These are phyloP conservation scores for Heliangelus exortis DNA, from an alignment of 2,797 vertebrate genomes.

Conservation along the genomic window DNA sequence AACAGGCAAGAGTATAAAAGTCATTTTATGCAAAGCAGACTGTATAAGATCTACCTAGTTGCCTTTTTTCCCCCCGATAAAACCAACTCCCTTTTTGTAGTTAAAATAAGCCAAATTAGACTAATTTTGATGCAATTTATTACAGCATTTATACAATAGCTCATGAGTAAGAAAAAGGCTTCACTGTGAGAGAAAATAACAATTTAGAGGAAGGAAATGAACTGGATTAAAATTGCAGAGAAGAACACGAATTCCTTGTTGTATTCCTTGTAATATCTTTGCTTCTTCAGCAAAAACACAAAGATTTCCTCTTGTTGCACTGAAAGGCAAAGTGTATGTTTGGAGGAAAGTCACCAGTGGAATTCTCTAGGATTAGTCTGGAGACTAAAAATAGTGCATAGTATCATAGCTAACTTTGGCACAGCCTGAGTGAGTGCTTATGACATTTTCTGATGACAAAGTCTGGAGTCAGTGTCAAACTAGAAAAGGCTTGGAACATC, in stretches of 20 bases:
- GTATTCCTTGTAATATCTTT: background rate
- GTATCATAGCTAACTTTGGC: conserved; percentile 59
- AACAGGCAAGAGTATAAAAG: background rate
- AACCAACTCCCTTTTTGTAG: background rate
- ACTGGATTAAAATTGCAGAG: background rate
- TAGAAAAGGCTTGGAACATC: conserved; percentile 28
- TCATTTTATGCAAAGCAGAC: background rate
- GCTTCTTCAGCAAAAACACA: background rate
- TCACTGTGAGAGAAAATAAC: background rate
- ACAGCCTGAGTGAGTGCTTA: background rate
- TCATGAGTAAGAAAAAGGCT: background rate
- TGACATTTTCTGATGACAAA: conserved; percentile 65
- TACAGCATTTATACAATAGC: background rate
- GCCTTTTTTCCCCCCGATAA: background rate
- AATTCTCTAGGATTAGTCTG: conserved; percentile 15
- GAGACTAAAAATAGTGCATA: conserved; percentile 57
- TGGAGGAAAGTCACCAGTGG: conserved; percentile 16
- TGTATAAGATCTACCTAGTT: background rate
- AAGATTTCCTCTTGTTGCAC: background rate
- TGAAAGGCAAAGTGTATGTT: background rate
- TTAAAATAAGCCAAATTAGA: background rate
- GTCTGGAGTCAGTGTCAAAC: conserved; percentile 29
- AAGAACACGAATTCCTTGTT: background rate
- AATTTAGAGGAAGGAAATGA: background rate
- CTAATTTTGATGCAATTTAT: background rate